phyloP scores from a whole-genome alignment of 2,113 vertebrate species.

The Chionomys nivalis region DNA sequence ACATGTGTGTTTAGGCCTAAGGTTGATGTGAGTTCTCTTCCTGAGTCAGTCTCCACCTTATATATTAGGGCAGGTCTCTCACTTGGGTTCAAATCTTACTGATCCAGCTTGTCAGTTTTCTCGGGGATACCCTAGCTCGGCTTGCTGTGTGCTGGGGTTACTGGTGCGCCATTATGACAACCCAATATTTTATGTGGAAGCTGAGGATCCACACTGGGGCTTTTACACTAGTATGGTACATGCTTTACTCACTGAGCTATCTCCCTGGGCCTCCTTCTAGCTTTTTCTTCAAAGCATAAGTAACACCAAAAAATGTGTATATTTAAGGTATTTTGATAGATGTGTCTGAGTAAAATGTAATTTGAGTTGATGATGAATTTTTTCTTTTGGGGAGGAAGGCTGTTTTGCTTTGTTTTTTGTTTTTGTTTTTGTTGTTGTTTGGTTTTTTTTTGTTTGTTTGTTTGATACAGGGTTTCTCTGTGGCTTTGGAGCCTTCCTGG shows the following conservation, averaged over 20 bases:
- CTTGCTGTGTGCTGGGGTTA: neutral
- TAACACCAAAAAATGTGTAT: neutral
- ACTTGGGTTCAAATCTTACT: too few species aligned
- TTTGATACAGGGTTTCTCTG: too few species aligned
- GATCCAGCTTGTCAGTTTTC: neutral
- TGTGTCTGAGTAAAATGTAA: neutral
- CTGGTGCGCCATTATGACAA: neutral
- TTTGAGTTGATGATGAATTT: neutral
- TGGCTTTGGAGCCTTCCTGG: too few species aligned
- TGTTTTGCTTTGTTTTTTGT: too few species aligned
- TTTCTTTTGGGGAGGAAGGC: too few species aligned
- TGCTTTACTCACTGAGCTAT: neutral
- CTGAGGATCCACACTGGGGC: neutral
- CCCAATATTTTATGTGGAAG: too few species aligned
- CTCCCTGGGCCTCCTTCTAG: neutral
- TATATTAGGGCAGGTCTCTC: neutral
- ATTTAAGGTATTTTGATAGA: neutral
- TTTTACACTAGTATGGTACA: too few species aligned
- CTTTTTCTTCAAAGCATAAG: neutral
- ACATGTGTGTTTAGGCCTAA: neutral
- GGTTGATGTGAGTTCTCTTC: neutral
- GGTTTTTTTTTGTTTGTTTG: too few species aligned
- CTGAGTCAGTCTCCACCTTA: neutral
- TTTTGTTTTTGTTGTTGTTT: too few species aligned
- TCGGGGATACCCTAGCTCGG: neutral